Base-by-base conservation (phyloP, 2,113 vertebrate genomes). In the Ammospiza nelsoni region DNA sequence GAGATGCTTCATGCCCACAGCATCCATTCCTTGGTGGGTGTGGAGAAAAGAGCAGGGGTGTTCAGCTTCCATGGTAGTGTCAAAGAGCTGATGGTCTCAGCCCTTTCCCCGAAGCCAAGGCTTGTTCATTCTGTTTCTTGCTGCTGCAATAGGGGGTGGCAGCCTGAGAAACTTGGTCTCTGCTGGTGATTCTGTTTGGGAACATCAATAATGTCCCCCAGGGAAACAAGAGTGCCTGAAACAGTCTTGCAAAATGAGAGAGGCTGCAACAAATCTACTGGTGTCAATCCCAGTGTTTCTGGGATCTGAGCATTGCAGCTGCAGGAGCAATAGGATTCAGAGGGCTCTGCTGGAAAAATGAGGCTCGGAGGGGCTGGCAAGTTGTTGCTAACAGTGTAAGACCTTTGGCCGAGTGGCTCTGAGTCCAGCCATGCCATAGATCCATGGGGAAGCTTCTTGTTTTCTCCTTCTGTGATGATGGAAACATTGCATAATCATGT, bases 171-270 rank as follows among this genome's bases (percentile, higher is more conserved):
- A 90, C 48, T 83, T 77, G 27, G 46, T 88, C 46, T 92, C 24
- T 0, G 65, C 55, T 95, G 59, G 29, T 84, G 46, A 46, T 63
- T 92, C 48, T 89, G 21, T 94, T 90, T 84, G 72, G 48, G 69
- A 44, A 68, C 61, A 72, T 81, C 76, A 92, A 5, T 39, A 59
- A 86, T 2, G 19, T 92, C 58, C 91, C 76, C 57, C 76, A 44
- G 91, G 89, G 77, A 81, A 86, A 84, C 7, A 37, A 95, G 37
- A 79, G 59, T 1, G 86, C 61, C 52, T 89, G 55, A 89, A 96
- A 86, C 21, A 69, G 52, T 87, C 91, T 96, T 97, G 86, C 89
- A 95, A 94, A 92, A 96, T 52, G 73, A 78, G 52, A 4, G 52
- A 92, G 61, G 39, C 73, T 91, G 72, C 82, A 81, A 95, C 39